Evolutionary conservation across 2,888 invertebrate genomes (phyloP).

Genomic region (Agrilus mali): DNA sequence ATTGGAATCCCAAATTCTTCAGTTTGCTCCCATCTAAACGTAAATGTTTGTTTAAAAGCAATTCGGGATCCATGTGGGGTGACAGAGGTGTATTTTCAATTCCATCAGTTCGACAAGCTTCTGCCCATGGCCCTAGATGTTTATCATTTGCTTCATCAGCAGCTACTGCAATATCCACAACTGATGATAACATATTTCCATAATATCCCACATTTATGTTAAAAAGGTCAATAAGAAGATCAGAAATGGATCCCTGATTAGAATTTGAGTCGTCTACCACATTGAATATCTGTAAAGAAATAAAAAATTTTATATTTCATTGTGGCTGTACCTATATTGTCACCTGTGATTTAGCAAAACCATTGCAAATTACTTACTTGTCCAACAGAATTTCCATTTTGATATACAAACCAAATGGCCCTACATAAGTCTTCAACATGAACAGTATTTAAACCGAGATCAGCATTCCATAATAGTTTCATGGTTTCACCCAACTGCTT

Average conservation of each 20-base stretch:
- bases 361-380: conserved; percentile 19
- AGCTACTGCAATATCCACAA: conserved; percentile 69
- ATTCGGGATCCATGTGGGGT: conserved; percentile 74
- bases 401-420: conserved; percentile 61
- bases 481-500: conserved; percentile 79
- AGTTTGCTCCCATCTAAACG: conserved; percentile 60
- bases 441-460: conserved; percentile 75
- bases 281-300: conserved; percentile 52
- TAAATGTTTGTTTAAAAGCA: conserved; percentile 69
- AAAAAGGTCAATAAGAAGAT: conserved; percentile 70
- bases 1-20: conserved; percentile 43
- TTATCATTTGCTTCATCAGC: conserved; percentile 90
- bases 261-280: conserved; percentile 73
- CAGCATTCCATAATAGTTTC: conserved; percentile 82
- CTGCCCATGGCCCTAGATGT: conserved; percentile 86
- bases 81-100: conserved; percentile 78
- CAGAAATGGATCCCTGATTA: conserved; percentile 74
- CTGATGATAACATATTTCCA: conserved; percentile 66
- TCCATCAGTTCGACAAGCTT: conserved; percentile 61
- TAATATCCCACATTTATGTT: conserved; percentile 79
- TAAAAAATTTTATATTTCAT: conserved; percentile 1
- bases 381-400: conserved; percentile 24
- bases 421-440: conserved; percentile 75
- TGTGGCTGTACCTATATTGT: too few relatives aligned
- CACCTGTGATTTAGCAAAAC: too few relatives aligned